Evolutionary conservation across 2,797 vertebrate genomes (phyloP).

Genomic region (Aldrovandia affinis): DNA sequence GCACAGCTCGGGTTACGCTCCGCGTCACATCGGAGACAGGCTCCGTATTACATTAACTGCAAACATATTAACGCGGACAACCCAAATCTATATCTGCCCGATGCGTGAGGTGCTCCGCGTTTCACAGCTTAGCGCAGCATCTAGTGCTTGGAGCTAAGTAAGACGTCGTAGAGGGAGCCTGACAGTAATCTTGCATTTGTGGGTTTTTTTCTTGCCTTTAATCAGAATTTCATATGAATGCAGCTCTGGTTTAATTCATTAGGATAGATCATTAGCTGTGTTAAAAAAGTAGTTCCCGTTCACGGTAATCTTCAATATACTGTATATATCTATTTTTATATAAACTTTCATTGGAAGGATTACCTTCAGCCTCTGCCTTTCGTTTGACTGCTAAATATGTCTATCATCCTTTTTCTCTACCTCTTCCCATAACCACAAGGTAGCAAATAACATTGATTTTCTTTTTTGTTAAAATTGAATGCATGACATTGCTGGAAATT

Average conservation of each 20-base stretch:
- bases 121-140: constrained; percentile 40
- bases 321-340: constrained; percentile 42
- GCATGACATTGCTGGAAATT: not conserved
- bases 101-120: constrained; percentile 42
- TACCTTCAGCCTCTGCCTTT: constrained; percentile 11
- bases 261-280: not conserved
- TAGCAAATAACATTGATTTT: not conserved
- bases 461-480: not conserved
- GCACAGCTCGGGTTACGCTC: not conserved
- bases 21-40: not conserved
- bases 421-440: not conserved
- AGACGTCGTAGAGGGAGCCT: constrained; percentile 30
- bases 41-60: constrained; percentile 37
- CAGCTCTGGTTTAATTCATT: not conserved
- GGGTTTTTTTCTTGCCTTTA: constrained; percentile 33
- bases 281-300: not conserved
- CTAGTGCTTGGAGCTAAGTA: constrained; percentile 32
- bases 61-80: constrained; percentile 38
- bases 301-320: constrained; percentile 1
- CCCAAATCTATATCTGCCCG: constrained; percentile 41
- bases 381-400: not conserved
- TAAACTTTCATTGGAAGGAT: constrained; percentile 29
- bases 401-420: not conserved
- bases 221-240: constrained; percentile 45
- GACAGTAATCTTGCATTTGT: constrained; percentile 45